These are phyloP conservation scores for Cisticola juncidis DNA, from an alignment of 2,113 vertebrate species.

Conservation along the genomic window DNA sequence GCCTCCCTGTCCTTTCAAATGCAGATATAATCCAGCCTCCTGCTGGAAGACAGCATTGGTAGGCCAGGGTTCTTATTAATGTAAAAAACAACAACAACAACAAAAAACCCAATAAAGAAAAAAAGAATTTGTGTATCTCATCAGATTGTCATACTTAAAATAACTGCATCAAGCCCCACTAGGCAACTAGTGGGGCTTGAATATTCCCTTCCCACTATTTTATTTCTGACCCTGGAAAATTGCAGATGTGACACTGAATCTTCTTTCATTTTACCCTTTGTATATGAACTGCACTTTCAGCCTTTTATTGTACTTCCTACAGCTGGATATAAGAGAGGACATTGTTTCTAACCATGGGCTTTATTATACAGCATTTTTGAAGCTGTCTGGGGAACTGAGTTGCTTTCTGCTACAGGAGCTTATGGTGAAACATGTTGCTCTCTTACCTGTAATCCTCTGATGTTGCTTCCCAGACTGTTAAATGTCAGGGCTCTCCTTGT, in stretches of 20 bases:
- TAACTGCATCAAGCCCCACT: background rate
- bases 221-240: background rate
- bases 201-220: background rate
- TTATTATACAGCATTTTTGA: background rate
- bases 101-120: no score
- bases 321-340: background rate
- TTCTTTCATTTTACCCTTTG: background rate
- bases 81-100: background rate
- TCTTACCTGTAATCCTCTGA: background rate
- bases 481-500: background rate
- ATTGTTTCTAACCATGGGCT: background rate
- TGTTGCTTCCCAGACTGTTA: background rate
- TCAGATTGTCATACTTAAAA: background rate
- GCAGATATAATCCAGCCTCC: background rate
- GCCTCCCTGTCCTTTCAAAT: background rate
- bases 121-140: background rate
- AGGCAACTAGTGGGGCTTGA: background rate
- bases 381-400: background rate
- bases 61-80: background rate
- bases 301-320: background rate
- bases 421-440: background rate
- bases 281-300: background rate
- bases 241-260: background rate
- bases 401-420: background rate
- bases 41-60: background rate